Evolutionary conservation across 2,888 invertebrate species (phyloP).

Genomic region (Epinotia demarniana): DNA sequence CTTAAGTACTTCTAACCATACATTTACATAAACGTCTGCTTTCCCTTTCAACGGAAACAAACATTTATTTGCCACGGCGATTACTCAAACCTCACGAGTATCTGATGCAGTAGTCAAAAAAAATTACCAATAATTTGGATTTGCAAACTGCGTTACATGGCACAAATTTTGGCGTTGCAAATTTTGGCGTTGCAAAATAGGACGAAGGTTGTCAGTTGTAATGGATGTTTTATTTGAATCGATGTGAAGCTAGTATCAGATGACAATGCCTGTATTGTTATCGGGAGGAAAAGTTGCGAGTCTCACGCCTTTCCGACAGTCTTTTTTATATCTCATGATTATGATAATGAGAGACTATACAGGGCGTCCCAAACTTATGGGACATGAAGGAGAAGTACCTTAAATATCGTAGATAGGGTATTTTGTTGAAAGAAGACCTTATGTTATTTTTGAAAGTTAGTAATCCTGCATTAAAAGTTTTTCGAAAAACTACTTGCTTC

Average conservation of each 20-base stretch:
- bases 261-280: constrained; percentile 35
- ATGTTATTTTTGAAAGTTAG: too few relatives aligned
- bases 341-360: constrained; percentile 20
- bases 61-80: constrained; percentile 58
- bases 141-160: constrained; percentile 47
- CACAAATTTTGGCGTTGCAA: constrained; percentile 17
- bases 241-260: constrained; percentile 8
- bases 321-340: constrained; percentile 6
- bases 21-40: constrained; percentile 58
- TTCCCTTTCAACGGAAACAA: constrained; percentile 69
- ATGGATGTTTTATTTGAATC: not conserved
- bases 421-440: too few relatives aligned
- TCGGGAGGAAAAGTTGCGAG: constrained; percentile 13
- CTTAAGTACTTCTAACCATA: constrained; percentile 51
- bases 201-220: constrained; percentile 12
- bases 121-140: constrained; percentile 58
- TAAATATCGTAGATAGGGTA: too few relatives aligned
- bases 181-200: constrained; percentile 29
- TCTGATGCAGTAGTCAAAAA: constrained; percentile 47
- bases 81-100: constrained; percentile 50
- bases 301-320: constrained; percentile 32
- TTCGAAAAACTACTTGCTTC: too few relatives aligned
- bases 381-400: too few relatives aligned
- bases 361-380: too few relatives aligned
- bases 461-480: too few relatives aligned